Base-by-base conservation (phyloP, 2,113 vertebrate species). In the Oncorhynchus masou region DNA sequence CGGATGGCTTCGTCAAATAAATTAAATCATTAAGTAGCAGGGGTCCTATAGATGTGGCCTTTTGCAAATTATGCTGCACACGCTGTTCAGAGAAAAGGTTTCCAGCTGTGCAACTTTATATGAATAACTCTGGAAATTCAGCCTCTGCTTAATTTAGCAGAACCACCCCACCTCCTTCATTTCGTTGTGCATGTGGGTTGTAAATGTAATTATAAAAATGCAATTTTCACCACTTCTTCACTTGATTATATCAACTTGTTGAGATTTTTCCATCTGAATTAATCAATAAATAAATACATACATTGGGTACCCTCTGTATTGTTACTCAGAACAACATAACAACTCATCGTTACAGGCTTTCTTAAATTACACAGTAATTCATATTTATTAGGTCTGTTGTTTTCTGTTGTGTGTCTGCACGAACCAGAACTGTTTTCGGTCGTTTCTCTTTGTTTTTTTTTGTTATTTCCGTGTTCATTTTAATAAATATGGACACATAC, bases 41-140 rank as follows among this genome's bases (percentile, higher is more conserved):
- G 67, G 67, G 67, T 68, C 67, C 67, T 68, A 68, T 39, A 68
- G 67, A 68, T 34, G 67, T 68, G 67, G 67, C 31, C 67, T 68
- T 68, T 54, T 5, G 29, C 66, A 68, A 27, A 68, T 31, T 68
- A 19, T 34, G 67, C 31, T 68, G 67, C 29, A 68, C 67, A 68
- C n/a, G 20, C 67, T 68, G 67, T 67, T 67, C 65, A 67, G 29
- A 68, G 67, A 45, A 34, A 39, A n/a, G 16, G 6, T 34, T 39
- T 68, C 67, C 31, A n/a, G 67, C 67, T 39, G 67, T 68, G 67
- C 19, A 34, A 68, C 27, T n/a, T 15, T 11, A 39, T 2, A 31
- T 68, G 29, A 34, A 29, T 68, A 19, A 68, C 16, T 68, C 19
- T 11, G 9, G 5, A 68, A 68, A 68, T 68, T 34, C 31, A 45